Percentiles rank a stretch among this genome's conserved stretches.
Conservation (phyloP, 2,888 invertebrate genomes). For the Acanthoscelides obtectus region DNA sequence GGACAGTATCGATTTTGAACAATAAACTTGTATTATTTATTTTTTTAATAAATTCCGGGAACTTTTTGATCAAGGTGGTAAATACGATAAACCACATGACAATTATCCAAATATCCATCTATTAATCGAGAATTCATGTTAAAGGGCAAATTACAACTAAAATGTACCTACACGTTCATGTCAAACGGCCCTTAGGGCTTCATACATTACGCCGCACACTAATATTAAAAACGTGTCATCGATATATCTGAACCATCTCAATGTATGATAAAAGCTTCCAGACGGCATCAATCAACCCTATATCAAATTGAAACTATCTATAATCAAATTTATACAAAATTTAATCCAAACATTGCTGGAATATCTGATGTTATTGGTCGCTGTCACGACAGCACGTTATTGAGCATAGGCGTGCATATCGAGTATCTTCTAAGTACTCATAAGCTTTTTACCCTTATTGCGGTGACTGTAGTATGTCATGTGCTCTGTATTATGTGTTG, state of each 20-base stretch:
- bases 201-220: slow-evolving; percentile 3
- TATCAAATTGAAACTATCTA: slow-evolving; percentile 43
- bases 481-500: too few species aligned
- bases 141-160: not conserved
- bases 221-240: slow-evolving; percentile 27
- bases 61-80: too few species aligned
- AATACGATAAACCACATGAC: too few species aligned
- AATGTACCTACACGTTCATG: not conserved
- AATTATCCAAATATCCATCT: not conserved
- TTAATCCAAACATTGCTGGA: slow-evolving; percentile 44
- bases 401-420: not conserved
- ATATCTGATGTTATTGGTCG: slow-evolving; percentile 44
- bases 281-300: slow-evolving; percentile 23
- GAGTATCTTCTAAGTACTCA: slow-evolving; percentile 7
- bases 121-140: not conserved
- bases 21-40: too few species aligned
- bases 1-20: too few species aligned
- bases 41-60: too few species aligned
- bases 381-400: slow-evolving; percentile 37
- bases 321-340: slow-evolving; percentile 47
- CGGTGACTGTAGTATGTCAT: too few species aligned
- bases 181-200: slow-evolving; percentile 4
- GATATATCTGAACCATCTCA: slow-evolving; percentile 12
- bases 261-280: slow-evolving; percentile 16
- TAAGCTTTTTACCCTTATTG: not conserved